Conservation (phyloP, 2,113 vertebrate genomes). For the Procavia capensis region DNA sequence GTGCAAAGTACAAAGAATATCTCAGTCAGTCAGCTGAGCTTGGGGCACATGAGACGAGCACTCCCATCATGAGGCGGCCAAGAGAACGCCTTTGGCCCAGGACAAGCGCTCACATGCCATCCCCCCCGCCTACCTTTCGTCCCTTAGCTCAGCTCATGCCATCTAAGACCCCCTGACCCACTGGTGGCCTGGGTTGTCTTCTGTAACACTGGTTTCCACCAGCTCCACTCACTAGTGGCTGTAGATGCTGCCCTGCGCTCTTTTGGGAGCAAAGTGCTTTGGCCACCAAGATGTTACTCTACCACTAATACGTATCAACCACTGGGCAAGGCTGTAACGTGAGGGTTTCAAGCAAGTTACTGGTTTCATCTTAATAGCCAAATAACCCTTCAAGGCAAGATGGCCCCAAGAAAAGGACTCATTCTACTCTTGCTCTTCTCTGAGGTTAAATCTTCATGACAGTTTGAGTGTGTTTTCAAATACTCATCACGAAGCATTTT, state of each 20-base stretch:
- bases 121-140: neutral
- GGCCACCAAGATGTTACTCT: constrained; percentile 64
- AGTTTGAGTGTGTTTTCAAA: constrained; percentile 47
- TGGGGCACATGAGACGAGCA: constrained; percentile 75
- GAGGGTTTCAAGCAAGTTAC: constrained; percentile 57
- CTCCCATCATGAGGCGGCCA: constrained; percentile 75
- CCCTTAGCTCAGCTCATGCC: neutral
- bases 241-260: constrained; percentile 64
- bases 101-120: constrained; percentile 55
- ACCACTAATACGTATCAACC: constrained; percentile 20
- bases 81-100: constrained; percentile 52
- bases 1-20: constrained; percentile 87
- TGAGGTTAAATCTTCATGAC: neutral
- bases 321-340: constrained; percentile 56
- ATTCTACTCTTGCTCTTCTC: neutral
- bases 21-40: constrained; percentile 78
- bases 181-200: constrained; percentile 35
- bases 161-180: constrained; percentile 55
- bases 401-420: constrained; percentile 13
- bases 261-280: constrained; percentile 65
- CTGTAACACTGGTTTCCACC: constrained; percentile 18
- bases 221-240: constrained; percentile 44
- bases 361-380: constrained; percentile 39
- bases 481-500: constrained; percentile 7
- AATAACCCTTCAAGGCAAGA: neutral